phyloP scores from a whole-genome alignment of 2,113 vertebrate genomes.

The Picathartes gymnocephalus region DNA sequence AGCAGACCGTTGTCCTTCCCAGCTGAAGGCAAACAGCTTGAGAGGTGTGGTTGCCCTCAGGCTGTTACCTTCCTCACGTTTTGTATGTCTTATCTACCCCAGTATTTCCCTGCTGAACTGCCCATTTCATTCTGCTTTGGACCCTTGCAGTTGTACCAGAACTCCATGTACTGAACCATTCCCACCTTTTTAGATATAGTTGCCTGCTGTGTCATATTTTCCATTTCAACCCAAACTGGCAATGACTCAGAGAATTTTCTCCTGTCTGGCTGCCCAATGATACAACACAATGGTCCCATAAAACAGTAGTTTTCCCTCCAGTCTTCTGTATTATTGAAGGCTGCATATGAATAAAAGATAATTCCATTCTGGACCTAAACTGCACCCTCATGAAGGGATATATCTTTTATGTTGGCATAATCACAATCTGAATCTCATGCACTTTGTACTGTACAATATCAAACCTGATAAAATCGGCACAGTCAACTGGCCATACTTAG shows the following conservation, averaged over 20 bases:
- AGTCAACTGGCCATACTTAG: not conserved
- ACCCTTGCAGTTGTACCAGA: not conserved
- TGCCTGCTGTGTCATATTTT: not conserved
- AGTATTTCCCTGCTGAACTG: not conserved
- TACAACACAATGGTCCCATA: not conserved
- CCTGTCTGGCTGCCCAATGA: not conserved
- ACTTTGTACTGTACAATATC: not conserved
- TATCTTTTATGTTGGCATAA: not conserved
- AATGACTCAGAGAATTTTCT: not conserved
- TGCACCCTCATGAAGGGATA: not conserved
- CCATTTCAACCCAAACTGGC: not conserved
- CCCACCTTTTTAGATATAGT: not conserved
- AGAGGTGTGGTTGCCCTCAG: not conserved
- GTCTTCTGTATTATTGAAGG: not conserved
- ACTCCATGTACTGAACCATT: not conserved
- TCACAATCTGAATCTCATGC: not conserved
- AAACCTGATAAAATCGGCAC: not conserved
- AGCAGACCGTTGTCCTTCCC: not conserved
- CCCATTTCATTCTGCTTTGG: not conserved
- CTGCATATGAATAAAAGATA: not conserved
- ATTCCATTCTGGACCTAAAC: not conserved
- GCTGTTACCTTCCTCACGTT: not conserved
- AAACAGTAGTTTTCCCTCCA: not conserved
- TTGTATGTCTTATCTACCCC: not conserved
- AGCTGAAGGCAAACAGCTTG: not conserved